Percentiles rank a stretch among this genome's conserved stretches.
phyloP scores from a whole-genome alignment of 2,888 invertebrate genomes.

The Troides helena region DNA sequence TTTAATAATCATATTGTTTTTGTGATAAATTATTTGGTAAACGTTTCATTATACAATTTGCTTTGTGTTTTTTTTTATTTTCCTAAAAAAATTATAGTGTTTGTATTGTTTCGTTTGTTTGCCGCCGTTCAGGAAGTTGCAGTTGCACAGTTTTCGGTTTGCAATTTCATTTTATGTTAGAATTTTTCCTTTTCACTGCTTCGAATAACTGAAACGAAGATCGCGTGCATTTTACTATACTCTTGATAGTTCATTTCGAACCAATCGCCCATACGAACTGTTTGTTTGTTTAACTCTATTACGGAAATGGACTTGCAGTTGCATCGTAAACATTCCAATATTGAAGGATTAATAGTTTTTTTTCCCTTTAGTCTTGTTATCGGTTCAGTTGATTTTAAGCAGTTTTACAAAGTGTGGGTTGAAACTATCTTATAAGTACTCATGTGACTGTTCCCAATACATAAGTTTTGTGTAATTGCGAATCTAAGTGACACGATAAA shows the following conservation, averaged over 20 bases:
- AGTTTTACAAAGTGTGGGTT: slow-evolving; percentile 47
- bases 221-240: not conserved
- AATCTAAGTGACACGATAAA: slow-evolving; percentile 40
- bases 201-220: not conserved
- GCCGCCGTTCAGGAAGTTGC: not conserved
- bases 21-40: not conserved
- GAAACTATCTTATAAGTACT: slow-evolving; percentile 36
- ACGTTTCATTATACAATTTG: not conserved
- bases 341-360: slow-evolving; percentile 14
- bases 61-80: not conserved
- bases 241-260: not conserved
- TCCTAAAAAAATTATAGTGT: not conserved
- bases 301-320: not conserved
- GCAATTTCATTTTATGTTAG: slow-evolving; percentile 30
- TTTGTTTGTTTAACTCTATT: slow-evolving; percentile 6
- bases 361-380: slow-evolving; percentile 27
- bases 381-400: slow-evolving; percentile 24
- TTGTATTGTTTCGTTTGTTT: not conserved
- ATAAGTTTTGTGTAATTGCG: slow-evolving; percentile 27
- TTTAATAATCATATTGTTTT: not conserved
- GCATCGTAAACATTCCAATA: slow-evolving; percentile 39
- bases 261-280: not conserved
- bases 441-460: slow-evolving; percentile 45
- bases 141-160: slow-evolving; percentile 27
- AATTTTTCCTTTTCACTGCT: not conserved